phyloP scores from a whole-genome alignment of 2,113 vertebrate genomes.

The Peromyscus leucopus region DNA sequence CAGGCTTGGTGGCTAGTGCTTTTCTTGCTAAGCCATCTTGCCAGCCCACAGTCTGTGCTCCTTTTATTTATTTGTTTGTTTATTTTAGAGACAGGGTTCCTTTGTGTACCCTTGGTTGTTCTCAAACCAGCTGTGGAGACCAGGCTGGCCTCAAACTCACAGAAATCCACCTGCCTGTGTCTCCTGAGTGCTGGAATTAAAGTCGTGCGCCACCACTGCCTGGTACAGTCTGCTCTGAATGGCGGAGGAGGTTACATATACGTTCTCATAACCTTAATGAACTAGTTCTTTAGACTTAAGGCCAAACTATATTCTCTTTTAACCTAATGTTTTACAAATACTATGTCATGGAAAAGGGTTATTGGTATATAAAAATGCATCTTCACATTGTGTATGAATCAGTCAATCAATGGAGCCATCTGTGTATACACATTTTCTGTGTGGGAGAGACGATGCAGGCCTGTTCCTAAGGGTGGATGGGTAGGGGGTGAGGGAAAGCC shows the following conservation, averaged over 20 bases:
- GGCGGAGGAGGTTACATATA: background rate
- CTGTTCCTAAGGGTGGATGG: constrained; percentile 45
- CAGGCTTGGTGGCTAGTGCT: background rate
- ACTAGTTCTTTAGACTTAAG: background rate
- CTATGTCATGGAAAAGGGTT: background rate
- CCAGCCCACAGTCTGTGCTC: background rate
- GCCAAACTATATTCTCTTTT: background rate
- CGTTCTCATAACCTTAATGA: background rate
- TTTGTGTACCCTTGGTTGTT: background rate
- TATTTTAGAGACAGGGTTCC: background rate
- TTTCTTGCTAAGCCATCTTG: too few relatives aligned
- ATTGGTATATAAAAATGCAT: background rate
- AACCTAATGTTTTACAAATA: background rate
- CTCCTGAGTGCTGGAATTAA: background rate
- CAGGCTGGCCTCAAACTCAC: background rate
- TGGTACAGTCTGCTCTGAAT: background rate
- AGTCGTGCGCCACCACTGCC: background rate
- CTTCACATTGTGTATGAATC: background rate
- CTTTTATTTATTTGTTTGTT: background rate
- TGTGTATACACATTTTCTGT: background rate
- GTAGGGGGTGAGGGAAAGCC: background rate
- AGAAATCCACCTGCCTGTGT: background rate
- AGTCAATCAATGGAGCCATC: too few relatives aligned
- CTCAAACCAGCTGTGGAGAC: background rate
- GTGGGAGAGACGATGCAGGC: constrained; percentile 56